phyloP scores from a whole-genome alignment of 2,888 invertebrate species.

The Ceriagrion tenellum region DNA sequence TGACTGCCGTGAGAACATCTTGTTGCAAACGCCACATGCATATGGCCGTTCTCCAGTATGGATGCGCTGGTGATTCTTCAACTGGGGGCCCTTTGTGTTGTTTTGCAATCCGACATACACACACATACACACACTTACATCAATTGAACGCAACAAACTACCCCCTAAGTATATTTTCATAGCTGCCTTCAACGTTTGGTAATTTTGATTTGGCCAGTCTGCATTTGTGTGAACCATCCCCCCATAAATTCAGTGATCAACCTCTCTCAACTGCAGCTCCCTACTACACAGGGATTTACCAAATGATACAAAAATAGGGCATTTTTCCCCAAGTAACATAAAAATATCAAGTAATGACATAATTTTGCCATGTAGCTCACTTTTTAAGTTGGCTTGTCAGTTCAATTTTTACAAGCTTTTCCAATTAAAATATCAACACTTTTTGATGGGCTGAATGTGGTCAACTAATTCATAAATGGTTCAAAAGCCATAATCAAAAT shows the following conservation, averaged over 20 bases:
- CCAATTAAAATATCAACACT: background rate
- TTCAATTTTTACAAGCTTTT: background rate
- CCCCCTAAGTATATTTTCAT: background rate
- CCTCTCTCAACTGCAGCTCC: background rate
- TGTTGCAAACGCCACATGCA: constrained; percentile 63
- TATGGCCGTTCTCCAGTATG: constrained; percentile 64
- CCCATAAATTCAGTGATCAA: constrained; percentile 12
- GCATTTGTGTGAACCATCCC: constrained; percentile 37
- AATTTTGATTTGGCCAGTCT: background rate
- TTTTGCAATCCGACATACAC: constrained; percentile 40
- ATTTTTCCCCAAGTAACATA: background rate
- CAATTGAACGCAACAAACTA: background rate
- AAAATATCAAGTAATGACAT: background rate
- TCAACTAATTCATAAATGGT: background rate
- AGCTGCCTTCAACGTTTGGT: background rate
- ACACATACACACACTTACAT: constrained; percentile 51
- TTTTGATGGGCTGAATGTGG: background rate
- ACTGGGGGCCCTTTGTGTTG: constrained; percentile 81
- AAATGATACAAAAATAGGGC: background rate
- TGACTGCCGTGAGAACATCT: constrained; percentile 68
- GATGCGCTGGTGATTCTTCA: constrained; percentile 77
- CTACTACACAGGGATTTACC: background rate
- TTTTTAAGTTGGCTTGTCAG: background rate
- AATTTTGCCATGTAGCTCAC: background rate
- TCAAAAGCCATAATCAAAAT: too few species aligned